phyloP scores from a whole-genome alignment of 2,797 vertebrate species.

The Channa striata region DNA sequence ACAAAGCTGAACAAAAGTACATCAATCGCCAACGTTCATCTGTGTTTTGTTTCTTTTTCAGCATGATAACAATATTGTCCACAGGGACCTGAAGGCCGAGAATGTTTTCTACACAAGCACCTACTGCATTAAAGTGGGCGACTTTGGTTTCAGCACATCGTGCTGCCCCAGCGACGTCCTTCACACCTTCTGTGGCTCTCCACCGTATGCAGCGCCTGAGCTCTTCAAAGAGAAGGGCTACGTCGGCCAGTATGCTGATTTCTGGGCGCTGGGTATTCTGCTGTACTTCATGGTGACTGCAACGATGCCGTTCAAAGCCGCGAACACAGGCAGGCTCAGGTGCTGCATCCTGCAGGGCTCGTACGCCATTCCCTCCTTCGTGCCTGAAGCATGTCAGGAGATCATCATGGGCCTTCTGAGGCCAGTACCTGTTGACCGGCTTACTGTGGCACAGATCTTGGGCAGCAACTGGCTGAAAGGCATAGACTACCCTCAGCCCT shows the following conservation, averaged over 20 bases:
- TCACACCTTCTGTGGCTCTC: slow-evolving; percentile 83
- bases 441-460: slow-evolving; percentile 66
- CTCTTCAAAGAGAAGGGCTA: slow-evolving; percentile 79
- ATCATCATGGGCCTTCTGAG: slow-evolving; percentile 78
- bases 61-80: slow-evolving; percentile 85
- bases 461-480: slow-evolving; percentile 77
- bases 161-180: slow-evolving; percentile 69
- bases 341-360: slow-evolving; percentile 78
- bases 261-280: slow-evolving; percentile 84
- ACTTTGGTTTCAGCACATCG: slow-evolving; percentile 84
- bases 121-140: slow-evolving; percentile 83
- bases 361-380: slow-evolving; percentile 74
- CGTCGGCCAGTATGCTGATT: slow-evolving; percentile 72
- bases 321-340: slow-evolving; percentile 69
- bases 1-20: background rate
- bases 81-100: slow-evolving; percentile 86
- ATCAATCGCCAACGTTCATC: slow-evolving; percentile 2
- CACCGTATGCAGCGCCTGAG: slow-evolving; percentile 83
- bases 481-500: slow-evolving; percentile 66
- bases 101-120: slow-evolving; percentile 83
- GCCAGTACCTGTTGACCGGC: slow-evolving; percentile 72
- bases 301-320: slow-evolving; percentile 77
- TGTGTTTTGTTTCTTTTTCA: slow-evolving; percentile 54
- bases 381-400: slow-evolving; percentile 71
- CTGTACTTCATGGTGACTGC: slow-evolving; percentile 84